Base-by-base conservation (phyloP, 2,797 vertebrate genomes). In the Eidolon dupreanum region DNA sequence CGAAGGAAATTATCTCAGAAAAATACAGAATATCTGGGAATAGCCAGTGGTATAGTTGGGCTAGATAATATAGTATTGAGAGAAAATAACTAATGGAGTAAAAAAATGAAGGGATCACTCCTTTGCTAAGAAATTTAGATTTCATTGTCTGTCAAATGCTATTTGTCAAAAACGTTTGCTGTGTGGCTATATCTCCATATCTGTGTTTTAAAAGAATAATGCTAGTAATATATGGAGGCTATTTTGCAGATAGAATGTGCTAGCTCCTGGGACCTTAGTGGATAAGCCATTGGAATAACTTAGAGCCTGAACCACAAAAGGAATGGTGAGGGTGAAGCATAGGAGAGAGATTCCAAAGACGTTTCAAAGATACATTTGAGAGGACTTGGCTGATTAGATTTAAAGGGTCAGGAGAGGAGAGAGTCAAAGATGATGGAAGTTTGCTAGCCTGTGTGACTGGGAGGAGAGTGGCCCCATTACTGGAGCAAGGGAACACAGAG, bases 381-480 rank as follows among this genome's bases (percentile, higher is more conserved):
- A 90, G 85, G 86, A 93, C 49, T 97, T 93, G 63, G 92, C 79
- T 94, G 93, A 95, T 75, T 91, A 73, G 82, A 88, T 96, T 71
- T 90, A 83, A 82, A 90, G 78, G 59, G 93, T 90, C 82, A 77
- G 68, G 31, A 79, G 46, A 95, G 96, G 96, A 95, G 43, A 2
- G 68, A 91, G 82, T 66, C 94, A 96, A 95, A 96, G 95, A 96
- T 94, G 95, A 96, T 24, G 59, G 24, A 84, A 87, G 81, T 92
- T 93, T 96, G 46, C 59, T 68, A 70, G 82, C 92, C 88, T 91
- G 49, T 65, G 88, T 89, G 90, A 90, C 85, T 86, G 88, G 96
- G 95, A 93, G 96, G 95, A 97, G 94, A 95, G 41, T n/a, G 95
- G 88, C 41, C 95, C 96, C 94, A 98, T 98, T 97, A 97, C 36